Base-by-base conservation (phyloP, 2,888 invertebrate genomes). In the Amorpha juglandis region DNA sequence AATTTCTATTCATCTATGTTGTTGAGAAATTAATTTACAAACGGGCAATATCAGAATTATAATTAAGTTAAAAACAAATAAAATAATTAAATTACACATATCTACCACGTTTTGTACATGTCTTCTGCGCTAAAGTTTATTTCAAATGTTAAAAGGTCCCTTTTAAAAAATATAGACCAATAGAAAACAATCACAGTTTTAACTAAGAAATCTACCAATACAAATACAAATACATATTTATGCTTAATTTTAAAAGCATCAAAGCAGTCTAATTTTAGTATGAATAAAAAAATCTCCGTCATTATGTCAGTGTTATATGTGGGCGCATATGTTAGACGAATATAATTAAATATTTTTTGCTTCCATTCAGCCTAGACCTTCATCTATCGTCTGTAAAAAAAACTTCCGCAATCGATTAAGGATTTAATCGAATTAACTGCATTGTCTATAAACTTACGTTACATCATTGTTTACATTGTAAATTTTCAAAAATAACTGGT, bases 311-410 rank as follows among this genome's bases (percentile, higher is more conserved):
- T 65, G 58, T 52, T 38, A 38, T n/a, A 51, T 19, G 68, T 65
- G 52, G 68, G 68, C 64, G 66, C 66, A 55, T 58, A 52, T 52
- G 62, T 63, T 66, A 63, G 53, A 51, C 63, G 62, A 45, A 52
- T 58, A 63, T 65, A 64, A 68, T 69, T 68, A 66, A 69, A 63
- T 65, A 38, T 69, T 72, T 72, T 71, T 74, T 74, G 66, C 63
- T 55, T 21, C n/a, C 33, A 64, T 51, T 47, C 63, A 52, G 66
- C 66, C 66, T 66, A 66, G 66, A 66, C 66, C 66, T 66, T 66
- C 63, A 55, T 19, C 55, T 35, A 45, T 55, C 47, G 47, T 47
- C 33, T 16, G 55, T 53, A 19, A 48, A 64, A 63, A 64, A 65
- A 65, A 38, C 58, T 65, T 65, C 64, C 64, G 64, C 38, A 47